phyloP scores from a whole-genome alignment of 2,888 invertebrate species.

The Nephrotoma guestfalica region DNA sequence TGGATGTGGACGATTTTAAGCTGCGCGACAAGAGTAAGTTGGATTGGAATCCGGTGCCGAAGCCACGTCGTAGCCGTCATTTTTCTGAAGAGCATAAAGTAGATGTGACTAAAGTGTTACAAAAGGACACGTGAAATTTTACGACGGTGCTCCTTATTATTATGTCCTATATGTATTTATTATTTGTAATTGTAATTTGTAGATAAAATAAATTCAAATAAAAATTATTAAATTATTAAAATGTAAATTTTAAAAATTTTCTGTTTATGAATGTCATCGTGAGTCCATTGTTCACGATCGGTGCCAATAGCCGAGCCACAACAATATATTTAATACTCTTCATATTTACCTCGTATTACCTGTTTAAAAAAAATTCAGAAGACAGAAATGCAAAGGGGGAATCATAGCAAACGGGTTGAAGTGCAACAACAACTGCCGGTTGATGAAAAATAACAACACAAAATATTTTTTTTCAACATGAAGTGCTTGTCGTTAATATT shows the following conservation, averaged over 20 bases:
- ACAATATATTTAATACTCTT: too few relatives aligned
- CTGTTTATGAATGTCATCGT: too few relatives aligned
- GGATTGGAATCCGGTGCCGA: slow-evolving; percentile 32
- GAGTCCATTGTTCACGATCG: too few relatives aligned
- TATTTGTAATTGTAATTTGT: not conserved
- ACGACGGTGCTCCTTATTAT: not conserved
- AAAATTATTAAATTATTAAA: not conserved
- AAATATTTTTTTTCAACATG: too few relatives aligned
- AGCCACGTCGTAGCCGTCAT: slow-evolving; percentile 28
- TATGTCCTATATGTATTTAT: not conserved
- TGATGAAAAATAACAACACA: too few relatives aligned
- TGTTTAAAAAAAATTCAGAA: too few relatives aligned
- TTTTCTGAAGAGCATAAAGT: slow-evolving; percentile 12
- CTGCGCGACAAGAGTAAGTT: slow-evolving; percentile 18
- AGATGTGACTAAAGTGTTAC: not conserved
- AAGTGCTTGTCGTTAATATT: too few relatives aligned
- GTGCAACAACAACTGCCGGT: too few relatives aligned
- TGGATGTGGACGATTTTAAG: slow-evolving; percentile 22
- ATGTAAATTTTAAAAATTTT: not conserved
- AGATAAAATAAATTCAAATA: not conserved
- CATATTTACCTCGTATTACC: too few relatives aligned
- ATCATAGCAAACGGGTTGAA: too few relatives aligned
- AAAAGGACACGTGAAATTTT: not conserved
- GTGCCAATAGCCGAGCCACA: too few relatives aligned
- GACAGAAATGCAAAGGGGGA: too few relatives aligned